phyloP scores from a whole-genome alignment of 1,140 invertebrate species.

The Globodera rostochiensis region DNA sequence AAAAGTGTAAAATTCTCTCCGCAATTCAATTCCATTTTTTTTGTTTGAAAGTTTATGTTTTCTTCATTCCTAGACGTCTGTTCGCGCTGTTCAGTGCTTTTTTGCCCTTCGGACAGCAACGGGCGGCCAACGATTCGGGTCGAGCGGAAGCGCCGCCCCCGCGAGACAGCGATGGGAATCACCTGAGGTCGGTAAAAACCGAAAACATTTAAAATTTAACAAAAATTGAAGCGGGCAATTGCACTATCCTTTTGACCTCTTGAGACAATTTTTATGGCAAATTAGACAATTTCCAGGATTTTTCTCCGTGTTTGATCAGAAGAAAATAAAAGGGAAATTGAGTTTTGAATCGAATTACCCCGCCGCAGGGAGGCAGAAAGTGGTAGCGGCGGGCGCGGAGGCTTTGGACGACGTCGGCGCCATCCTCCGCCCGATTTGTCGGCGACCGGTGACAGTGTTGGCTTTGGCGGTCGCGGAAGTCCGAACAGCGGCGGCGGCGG shows the following conservation, averaged over 20 bases:
- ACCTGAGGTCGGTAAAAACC: background rate
- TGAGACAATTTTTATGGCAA: too few relatives aligned
- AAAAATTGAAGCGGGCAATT: too few relatives aligned
- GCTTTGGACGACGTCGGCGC: background rate
- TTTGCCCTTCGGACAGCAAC: background rate
- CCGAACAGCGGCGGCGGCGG: background rate
- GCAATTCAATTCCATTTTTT: too few relatives aligned
- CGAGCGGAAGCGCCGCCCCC: background rate
- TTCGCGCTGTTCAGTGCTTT: background rate
- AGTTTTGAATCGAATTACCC: too few relatives aligned
- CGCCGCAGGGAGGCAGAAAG: background rate
- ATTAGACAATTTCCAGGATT: too few relatives aligned
- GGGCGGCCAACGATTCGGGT: background rate
- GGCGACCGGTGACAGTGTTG: background rate
- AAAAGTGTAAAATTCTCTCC: too few relatives aligned
- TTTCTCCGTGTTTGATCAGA: too few relatives aligned
- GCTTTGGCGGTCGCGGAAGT: slow-evolving; percentile 13
- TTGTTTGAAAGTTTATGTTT: too few relatives aligned
- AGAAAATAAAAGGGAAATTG: too few relatives aligned
- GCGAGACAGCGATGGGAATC: background rate
- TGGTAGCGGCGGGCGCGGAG: too few relatives aligned
- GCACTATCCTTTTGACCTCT: too few relatives aligned
- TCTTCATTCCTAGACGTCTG: background rate
- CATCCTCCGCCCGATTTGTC: background rate
- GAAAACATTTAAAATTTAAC: background rate